These are phyloP conservation scores for Himalopsyche japonica DNA, from an alignment of 2,888 invertebrate species.

Conservation along the genomic window DNA sequence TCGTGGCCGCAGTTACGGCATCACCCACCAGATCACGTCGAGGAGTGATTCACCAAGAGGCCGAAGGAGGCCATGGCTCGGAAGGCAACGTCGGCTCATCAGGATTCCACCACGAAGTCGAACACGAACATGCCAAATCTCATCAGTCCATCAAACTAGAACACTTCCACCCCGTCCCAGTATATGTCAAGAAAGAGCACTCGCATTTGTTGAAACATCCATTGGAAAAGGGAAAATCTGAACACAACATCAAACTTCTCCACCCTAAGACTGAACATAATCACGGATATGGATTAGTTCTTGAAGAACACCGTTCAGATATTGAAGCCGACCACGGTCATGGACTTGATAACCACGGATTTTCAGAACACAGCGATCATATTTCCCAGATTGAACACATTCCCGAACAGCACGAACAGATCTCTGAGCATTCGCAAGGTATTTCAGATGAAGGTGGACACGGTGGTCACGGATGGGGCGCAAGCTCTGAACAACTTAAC, in stretches of 20 bases:
- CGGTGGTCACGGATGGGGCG: not conserved
- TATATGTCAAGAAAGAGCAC: constrained; percentile 70
- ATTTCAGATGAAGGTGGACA: not conserved
- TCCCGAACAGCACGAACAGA: not conserved
- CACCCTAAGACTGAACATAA: constrained; percentile 65
- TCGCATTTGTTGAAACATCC: constrained; percentile 67
- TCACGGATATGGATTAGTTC: constrained; percentile 62
- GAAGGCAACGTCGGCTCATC: constrained; percentile 47
- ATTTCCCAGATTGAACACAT: constrained; percentile 42
- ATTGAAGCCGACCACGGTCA: constrained; percentile 50
- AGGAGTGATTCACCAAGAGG: constrained; percentile 54
- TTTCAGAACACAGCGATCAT: constrained; percentile 32
- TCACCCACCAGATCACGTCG: constrained; percentile 45
- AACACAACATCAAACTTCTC: constrained; percentile 62
- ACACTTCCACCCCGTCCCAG: constrained; percentile 71
- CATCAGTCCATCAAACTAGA: constrained; percentile 72
- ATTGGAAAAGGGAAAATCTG: constrained; percentile 65
- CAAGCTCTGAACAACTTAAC: not conserved
- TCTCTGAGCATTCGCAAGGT: not conserved
- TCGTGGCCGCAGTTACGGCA: constrained; percentile 54
- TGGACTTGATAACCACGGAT: constrained; percentile 28
- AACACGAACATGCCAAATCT: constrained; percentile 69
- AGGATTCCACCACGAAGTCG: constrained; percentile 62
- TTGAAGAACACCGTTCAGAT: constrained; percentile 56
- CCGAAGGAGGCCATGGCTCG: constrained; percentile 48